Conservation (phyloP, 2,888 invertebrate species). For the Netelia virgata region DNA sequence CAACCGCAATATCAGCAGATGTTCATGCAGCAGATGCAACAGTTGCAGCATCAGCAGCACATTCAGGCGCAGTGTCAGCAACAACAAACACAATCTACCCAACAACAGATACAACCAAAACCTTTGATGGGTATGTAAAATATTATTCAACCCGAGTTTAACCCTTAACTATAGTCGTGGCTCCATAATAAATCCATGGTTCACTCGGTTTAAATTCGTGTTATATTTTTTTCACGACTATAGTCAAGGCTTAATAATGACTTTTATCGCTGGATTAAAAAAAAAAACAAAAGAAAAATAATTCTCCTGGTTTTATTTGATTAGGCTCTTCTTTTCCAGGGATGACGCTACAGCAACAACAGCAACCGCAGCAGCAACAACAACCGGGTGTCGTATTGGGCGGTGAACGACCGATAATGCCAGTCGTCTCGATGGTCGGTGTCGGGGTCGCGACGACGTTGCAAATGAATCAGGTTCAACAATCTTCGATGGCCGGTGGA, state of each 20-base stretch:
- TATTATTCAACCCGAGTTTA: not conserved
- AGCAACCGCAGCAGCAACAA: conserved; percentile 84
- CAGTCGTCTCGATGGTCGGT: conserved; percentile 88
- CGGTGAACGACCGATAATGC: conserved; percentile 87
- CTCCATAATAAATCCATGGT: too few species aligned
- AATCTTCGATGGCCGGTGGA: conserved; percentile 77
- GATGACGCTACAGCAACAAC: conserved; percentile 87
- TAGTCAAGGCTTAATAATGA: too few species aligned
- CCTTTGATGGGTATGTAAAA: conserved; percentile 86
- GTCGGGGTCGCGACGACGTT: conserved; percentile 80
- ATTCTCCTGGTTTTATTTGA: not conserved
- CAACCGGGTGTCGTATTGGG: conserved; percentile 81
- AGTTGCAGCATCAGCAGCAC: conserved; percentile 77
- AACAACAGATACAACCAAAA: conserved; percentile 86
- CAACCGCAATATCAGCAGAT: conserved; percentile 76
- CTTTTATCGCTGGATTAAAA: not conserved
- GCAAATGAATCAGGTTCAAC: conserved; percentile 81
- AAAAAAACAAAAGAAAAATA: not conserved
- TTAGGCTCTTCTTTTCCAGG: conserved; percentile 80
- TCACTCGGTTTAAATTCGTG: too few species aligned
- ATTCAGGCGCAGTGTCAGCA: conserved; percentile 76
- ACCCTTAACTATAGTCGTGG: too few species aligned
- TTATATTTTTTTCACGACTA: too few species aligned
- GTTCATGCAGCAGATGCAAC: conserved; percentile 79
- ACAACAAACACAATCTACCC: conserved; percentile 75